A percentile compares a stretch with the other conserved stretches of the same genome.
These are phyloP conservation scores for Athene noctua DNA, from an alignment of 2,113 vertebrate genomes.

Conservation along the genomic window DNA sequence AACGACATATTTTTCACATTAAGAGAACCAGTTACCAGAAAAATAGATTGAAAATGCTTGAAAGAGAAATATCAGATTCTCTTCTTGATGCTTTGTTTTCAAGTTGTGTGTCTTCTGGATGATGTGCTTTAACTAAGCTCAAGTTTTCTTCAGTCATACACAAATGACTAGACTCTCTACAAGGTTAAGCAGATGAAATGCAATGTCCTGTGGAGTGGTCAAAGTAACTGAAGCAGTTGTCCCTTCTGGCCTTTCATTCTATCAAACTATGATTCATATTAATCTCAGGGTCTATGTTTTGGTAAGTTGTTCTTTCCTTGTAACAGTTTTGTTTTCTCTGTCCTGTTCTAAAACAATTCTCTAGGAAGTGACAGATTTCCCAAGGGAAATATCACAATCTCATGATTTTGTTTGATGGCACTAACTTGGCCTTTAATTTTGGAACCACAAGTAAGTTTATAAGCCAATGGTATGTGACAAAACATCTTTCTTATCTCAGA, in stretches of 20 bases:
- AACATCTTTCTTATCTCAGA: background rate
- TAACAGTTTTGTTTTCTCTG: background rate
- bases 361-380: background rate
- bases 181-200: background rate
- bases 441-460: background rate
- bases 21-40: background rate
- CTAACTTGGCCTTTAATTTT: conserved; percentile 24
- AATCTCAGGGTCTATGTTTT: background rate
- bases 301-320: background rate
- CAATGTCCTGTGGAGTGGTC: background rate
- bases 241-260: background rate
- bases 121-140: background rate
- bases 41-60: background rate
- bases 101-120: background rate
- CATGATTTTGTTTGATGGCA: background rate
- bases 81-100: background rate
- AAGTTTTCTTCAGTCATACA: background rate
- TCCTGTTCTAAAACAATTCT: background rate
- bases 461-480: background rate
- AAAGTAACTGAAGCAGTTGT: background rate
- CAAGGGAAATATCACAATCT: background rate
- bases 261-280: background rate
- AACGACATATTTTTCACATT: background rate
- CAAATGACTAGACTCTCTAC: background rate
- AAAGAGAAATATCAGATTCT: background rate